Base-by-base conservation (phyloP, 1,140 invertebrate species). In the Zaprionus camerounensis region DNA sequence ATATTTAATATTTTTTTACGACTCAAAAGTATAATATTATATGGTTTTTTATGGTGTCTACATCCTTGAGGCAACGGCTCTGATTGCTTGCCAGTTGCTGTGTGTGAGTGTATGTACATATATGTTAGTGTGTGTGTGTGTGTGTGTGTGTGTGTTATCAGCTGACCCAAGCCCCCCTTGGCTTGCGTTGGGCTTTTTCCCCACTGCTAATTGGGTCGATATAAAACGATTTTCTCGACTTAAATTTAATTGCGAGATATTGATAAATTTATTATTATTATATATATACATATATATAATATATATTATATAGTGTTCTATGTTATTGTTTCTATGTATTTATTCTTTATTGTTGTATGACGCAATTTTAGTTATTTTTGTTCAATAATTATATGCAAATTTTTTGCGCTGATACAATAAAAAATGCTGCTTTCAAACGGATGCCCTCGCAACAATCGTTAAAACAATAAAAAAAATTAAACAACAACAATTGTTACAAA, bases 21-120 rank as follows among this genome's bases (percentile, higher is more conserved):
- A 78, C 80, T 87, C 69, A 78, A 77, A 82, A 84, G 87, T 82
- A 87, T 46, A 17, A 17, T 46, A 46, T 87, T 82, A 72, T 78
- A 77, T 73, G 63, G 74, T 65, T 75, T 80, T 87, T 87, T 87
- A 87, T 87, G 83, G 71, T 64, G 56, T 58, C 72, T 57, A 67
- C 70, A 83, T 87, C 83, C 83, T 87, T 87, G 83, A 67, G 62
- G 72, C 58, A 67, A 68, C 46, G 41, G 64, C 58, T 67, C 55
- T 12, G 57, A 74, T 62, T 69, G 64, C 71, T 53, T 46, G 24
- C 38, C 38, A 22, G 36, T 34, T 5, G 22, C 6, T 53, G 2
- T 57, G 9, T 31, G 22, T 31, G 2, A n/a, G 44, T 4, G 49
- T n/a, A n/a, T n/a, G n/a, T n/a, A n/a, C n/a, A n/a, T n/a, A n/a